A percentile compares a stretch with the other conserved stretches of the same genome.
Conservation (phyloP, 2,888 invertebrate species). For the Acanthosepion esculentum region DNA sequence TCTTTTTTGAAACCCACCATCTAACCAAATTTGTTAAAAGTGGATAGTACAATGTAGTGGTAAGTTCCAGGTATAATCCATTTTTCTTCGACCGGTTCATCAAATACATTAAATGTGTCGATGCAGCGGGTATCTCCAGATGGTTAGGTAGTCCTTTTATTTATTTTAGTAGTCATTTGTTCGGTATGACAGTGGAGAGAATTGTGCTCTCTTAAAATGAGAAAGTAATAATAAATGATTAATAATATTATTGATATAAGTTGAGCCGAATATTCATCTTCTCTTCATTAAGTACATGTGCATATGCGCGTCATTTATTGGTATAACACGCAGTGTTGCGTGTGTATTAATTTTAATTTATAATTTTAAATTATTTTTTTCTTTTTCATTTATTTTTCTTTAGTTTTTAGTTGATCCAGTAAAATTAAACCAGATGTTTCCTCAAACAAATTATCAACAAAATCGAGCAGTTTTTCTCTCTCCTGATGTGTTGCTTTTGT, state of each 20-base stretch:
- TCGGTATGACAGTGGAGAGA: neutral
- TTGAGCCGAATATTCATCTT: neutral
- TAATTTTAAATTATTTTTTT: neutral
- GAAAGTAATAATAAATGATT: neutral
- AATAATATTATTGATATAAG: neutral
- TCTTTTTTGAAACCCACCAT: neutral
- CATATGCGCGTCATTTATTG: neutral
- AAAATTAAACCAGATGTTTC: neutral
- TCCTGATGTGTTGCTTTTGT: too few species aligned
- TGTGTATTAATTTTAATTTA: neutral
- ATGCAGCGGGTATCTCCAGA: neutral
- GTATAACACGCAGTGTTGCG: slow-evolving; percentile 11
- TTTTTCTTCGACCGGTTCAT: neutral
- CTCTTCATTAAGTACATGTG: neutral
- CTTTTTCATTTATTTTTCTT: neutral
- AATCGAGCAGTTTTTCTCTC: too few species aligned
- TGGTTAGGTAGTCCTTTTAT: neutral
- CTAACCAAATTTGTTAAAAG: neutral
- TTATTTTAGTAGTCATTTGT: neutral
- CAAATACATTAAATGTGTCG: neutral
- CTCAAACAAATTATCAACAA: neutral
- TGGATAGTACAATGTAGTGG: neutral
- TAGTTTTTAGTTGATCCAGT: neutral
- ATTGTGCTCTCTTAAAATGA: neutral
- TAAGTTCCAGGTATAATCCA: neutral